Percentiles rank a stretch among this genome's conserved stretches.
phyloP scores from a whole-genome alignment of 1,140 invertebrate species.

The Trachymyrmex septentrionalis region DNA sequence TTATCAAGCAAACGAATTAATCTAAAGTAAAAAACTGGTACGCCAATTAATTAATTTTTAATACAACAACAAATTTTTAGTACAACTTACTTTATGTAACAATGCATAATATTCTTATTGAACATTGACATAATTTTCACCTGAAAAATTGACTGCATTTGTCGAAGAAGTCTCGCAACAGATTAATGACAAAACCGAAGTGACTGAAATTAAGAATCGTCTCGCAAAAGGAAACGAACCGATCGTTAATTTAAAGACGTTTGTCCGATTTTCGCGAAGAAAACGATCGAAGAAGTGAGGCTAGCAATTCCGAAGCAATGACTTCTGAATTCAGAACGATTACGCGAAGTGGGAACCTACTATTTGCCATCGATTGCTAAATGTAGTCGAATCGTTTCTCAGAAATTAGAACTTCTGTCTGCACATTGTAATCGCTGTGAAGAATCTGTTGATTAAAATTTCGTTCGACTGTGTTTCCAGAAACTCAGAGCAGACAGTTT shows the following conservation, averaged over 20 bases:
- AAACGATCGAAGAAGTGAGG: slow-evolving; percentile 6
- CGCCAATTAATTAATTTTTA: neutral
- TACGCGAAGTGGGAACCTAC: slow-evolving; percentile 5
- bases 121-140: neutral
- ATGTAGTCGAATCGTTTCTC: slow-evolving; percentile 34
- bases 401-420: slow-evolving; percentile 13
- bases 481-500: neutral
- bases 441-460: slow-evolving; percentile 23
- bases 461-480: neutral
- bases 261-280: neutral
- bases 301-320: slow-evolving; percentile 18
- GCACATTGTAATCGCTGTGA: slow-evolving; percentile 3
- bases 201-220: neutral
- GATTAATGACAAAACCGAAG: slow-evolving; percentile 4
- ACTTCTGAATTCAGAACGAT: slow-evolving; percentile 35
- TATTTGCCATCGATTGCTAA: slow-evolving; percentile 45
- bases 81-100: neutral
- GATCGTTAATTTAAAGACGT: slow-evolving; percentile 13
- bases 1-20: neutral
- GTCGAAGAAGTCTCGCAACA: neutral
- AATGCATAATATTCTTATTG: neutral
- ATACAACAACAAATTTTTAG: neutral
- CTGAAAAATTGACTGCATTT: slow-evolving; percentile 1
- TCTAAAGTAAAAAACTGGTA: neutral
- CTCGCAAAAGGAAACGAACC: neutral